Evolutionary conservation across 2,113 vertebrate species (phyloP), one percentile per base, ranked within the genome.

Genomic region (Chrysemys picta): DNA sequence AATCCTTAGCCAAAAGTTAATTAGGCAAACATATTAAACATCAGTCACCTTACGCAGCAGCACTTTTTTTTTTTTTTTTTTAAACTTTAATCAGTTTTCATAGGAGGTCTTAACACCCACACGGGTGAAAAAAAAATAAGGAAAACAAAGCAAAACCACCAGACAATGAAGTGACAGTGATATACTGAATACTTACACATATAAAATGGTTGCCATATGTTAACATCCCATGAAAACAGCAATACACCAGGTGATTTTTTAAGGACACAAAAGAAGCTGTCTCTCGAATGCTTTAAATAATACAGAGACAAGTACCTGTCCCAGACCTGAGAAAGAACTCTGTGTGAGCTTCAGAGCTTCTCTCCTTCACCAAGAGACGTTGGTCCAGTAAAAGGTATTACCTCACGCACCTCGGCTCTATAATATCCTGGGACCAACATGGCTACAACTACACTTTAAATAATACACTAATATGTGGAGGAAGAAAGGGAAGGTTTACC

Each of bases 1-100:
- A 97, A 94, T 98, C 95, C 95, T 98, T 98, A 98, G 99, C 98
- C 98, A 98, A 98, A 98, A 98, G 98, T 98, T 99, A 99, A 99
- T 99, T 99, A 99, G 98, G 98, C 98, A 98, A 98, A 97, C 94
- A 94, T 94, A 98, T 95, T 98, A 97, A 98, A 98, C 93, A 98
- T 97, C 88, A 94, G 94, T 96, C 95, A 98, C 97, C 94, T 97
- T 97, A 97, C 89, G 94, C 91, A 89, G 95, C 96, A 96, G 97
- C 93, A 93, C 82, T 94, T 93, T 95, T 93, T 90, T 84, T 87
- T 69, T 16, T 1, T 62, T 90, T 90, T 91, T 94, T 89, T 19
- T 45, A 17, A 93, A 92, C 62, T 89, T 88, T 87, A 88, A 96
- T 97, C 86, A 87, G 84, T 72, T 86, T 95, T 97, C 85, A 49